These are phyloP conservation scores for Linnaemya vulpina DNA, from an alignment of 2,888 invertebrate species.

Conservation along the genomic window DNA sequence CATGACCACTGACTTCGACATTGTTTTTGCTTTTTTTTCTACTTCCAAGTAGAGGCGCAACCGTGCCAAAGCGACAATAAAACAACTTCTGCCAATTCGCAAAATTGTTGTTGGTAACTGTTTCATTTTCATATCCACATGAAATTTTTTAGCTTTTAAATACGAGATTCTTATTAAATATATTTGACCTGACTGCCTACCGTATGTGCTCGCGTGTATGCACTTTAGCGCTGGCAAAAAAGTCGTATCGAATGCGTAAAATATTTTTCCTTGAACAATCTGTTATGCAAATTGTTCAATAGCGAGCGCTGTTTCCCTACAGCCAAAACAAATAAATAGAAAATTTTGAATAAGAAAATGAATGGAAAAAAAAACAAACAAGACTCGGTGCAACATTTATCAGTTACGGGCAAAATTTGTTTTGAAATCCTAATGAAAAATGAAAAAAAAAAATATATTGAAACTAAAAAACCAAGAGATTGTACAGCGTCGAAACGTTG, in stretches of 20 bases:
- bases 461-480: constrained; percentile 41
- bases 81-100: constrained; percentile 49
- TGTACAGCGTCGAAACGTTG: constrained; percentile 62
- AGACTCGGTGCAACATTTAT: constrained; percentile 57
- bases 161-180: constrained; percentile 51
- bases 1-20: constrained; percentile 63
- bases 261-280: constrained; percentile 55
- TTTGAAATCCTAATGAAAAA: constrained; percentile 52
- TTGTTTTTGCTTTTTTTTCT: constrained; percentile 7
- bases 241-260: constrained; percentile 62
- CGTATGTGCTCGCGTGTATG: neutral
- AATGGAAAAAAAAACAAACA: neutral
- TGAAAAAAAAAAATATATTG: constrained; percentile 20
- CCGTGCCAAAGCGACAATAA: constrained; percentile 23
- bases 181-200: constrained; percentile 26
- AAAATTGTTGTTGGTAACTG: constrained; percentile 49
- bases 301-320: constrained; percentile 31
- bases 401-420: constrained; percentile 48
- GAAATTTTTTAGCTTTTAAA: constrained; percentile 16
- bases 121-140: constrained; percentile 15
- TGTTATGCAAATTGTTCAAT: constrained; percentile 59
- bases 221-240: neutral
- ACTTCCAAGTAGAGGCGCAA: neutral
- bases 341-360: constrained; percentile 7
- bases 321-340: constrained; percentile 24